These are phyloP conservation scores for Garra rufa DNA, from an alignment of 2,113 vertebrate species.

Conservation along the genomic window DNA sequence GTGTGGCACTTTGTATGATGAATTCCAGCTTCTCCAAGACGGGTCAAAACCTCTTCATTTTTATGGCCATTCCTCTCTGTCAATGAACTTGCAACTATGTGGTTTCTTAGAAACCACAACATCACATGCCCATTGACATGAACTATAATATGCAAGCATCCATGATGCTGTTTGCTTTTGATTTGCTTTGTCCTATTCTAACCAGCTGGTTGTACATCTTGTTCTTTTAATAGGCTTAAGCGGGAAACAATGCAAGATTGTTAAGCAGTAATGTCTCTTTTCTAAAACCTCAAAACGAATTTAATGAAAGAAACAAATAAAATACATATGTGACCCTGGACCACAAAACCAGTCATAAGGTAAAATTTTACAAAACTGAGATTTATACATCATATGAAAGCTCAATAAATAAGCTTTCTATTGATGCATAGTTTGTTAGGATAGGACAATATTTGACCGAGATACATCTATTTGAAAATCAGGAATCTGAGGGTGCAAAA, in stretches of 20 bases:
- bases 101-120: conserved; percentile 18
- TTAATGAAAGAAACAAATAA: not conserved
- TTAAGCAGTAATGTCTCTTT: not conserved
- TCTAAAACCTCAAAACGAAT: not conserved
- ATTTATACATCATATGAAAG: too few species aligned
- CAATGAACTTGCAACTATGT: not conserved
- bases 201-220: not conserved
- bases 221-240: not conserved
- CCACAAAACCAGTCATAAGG: too few species aligned
- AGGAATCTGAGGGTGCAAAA: too few species aligned
- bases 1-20: not conserved
- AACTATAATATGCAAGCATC: not conserved
- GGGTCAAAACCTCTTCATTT: not conserved
- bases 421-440: too few species aligned
- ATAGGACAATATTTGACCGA: too few species aligned
- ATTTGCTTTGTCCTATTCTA: not conserved
- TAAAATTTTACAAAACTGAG: too few species aligned
- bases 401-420: too few species aligned
- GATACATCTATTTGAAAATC: too few species aligned
- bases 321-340: not conserved
- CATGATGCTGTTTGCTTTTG: not conserved
- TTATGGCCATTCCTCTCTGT: not conserved
- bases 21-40: conserved; percentile 7
- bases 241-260: not conserved
- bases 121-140: not conserved